These are phyloP conservation scores for Panagrolaimus sp. DNA, from an alignment of 1,140 invertebrate species.

Conservation along the genomic window DNA sequence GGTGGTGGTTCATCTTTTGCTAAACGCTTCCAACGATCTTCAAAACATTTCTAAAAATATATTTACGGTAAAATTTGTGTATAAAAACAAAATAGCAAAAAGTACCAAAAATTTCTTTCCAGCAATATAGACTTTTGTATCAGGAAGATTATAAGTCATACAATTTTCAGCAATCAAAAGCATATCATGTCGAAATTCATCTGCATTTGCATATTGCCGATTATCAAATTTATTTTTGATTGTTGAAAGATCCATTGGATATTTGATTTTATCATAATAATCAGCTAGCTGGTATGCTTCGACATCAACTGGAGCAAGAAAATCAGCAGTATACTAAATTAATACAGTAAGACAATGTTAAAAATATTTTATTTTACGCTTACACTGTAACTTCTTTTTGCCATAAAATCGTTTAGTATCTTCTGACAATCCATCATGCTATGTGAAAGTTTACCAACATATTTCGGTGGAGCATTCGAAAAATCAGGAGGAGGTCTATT, in stretches of 20 bases:
- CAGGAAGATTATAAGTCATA: slow-evolving; percentile 52
- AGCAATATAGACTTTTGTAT: slow-evolving; percentile 37
- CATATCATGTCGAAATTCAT: slow-evolving; percentile 46
- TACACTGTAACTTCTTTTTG: not conserved
- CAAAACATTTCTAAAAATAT: slow-evolving; percentile 42
- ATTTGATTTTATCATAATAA: slow-evolving; percentile 98
- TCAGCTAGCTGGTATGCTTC: slow-evolving; percentile 87
- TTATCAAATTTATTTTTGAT: slow-evolving; percentile 66
- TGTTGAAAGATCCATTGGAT: slow-evolving; percentile 98
- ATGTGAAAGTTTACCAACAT: slow-evolving; percentile 49
- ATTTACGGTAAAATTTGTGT: not conserved
- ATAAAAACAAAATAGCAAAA: slow-evolving; percentile 22
- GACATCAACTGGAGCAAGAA: slow-evolving; percentile 96
- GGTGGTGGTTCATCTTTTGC: slow-evolving; percentile 29
- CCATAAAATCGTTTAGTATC: slow-evolving; percentile 45
- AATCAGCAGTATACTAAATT: slow-evolving; percentile 76
- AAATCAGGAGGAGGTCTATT: slow-evolving; percentile 41
- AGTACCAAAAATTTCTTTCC: slow-evolving; percentile 45
- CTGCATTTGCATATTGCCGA: slow-evolving; percentile 45
- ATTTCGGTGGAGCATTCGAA: slow-evolving; percentile 39
- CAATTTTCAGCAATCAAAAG: slow-evolving; percentile 52
- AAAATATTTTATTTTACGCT: not conserved
- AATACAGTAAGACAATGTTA: slow-evolving; percentile 21
- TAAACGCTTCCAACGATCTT: slow-evolving; percentile 40
- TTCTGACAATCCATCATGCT: slow-evolving; percentile 56